A percentile compares a stretch with the other conserved stretches of the same genome.
phyloP scores from a whole-genome alignment of 2,888 invertebrate genomes.

The Trachelus troglodyta region DNA sequence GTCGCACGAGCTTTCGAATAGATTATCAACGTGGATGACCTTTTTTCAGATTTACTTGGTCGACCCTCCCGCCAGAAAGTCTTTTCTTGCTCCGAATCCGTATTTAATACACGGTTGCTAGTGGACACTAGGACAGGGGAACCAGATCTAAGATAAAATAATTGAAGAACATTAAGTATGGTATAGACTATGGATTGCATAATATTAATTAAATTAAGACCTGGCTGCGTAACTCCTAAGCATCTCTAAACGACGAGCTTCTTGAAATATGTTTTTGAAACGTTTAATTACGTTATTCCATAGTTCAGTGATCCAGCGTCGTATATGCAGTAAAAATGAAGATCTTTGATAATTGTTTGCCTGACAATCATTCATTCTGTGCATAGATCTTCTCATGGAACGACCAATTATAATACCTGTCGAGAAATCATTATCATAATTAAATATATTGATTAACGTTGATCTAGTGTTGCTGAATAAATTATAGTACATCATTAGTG shows the following conservation, averaged over 20 bases:
- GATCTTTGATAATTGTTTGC: not conserved
- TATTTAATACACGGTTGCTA: not conserved
- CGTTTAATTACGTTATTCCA: constrained; percentile 33
- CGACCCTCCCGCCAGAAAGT: constrained; percentile 31
- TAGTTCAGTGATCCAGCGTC: constrained; percentile 34
- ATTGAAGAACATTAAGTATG: not conserved
- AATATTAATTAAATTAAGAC: constrained; percentile 11
- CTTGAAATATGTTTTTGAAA: constrained; percentile 27
- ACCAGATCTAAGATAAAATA: not conserved
- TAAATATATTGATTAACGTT: not conserved
- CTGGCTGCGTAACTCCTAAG: constrained; percentile 15
- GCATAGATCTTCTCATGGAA: not conserved
- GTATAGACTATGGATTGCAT: not conserved
- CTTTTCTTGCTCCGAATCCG: constrained; percentile 31
- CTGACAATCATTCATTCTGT: not conserved
- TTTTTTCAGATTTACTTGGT: constrained; percentile 10
- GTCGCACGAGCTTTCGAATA: not conserved
- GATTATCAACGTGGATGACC: constrained; percentile 4
- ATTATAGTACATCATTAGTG: not conserved
- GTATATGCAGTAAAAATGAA: constrained; percentile 16
- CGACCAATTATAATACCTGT: not conserved
- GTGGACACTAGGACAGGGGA: not conserved
- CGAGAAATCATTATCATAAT: not conserved
- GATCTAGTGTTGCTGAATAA: not conserved
- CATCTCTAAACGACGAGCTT: constrained; percentile 12